Evolutionary conservation across 1,140 invertebrate species (phyloP).

Genomic region (Stratiolaelaps scimitus): DNA sequence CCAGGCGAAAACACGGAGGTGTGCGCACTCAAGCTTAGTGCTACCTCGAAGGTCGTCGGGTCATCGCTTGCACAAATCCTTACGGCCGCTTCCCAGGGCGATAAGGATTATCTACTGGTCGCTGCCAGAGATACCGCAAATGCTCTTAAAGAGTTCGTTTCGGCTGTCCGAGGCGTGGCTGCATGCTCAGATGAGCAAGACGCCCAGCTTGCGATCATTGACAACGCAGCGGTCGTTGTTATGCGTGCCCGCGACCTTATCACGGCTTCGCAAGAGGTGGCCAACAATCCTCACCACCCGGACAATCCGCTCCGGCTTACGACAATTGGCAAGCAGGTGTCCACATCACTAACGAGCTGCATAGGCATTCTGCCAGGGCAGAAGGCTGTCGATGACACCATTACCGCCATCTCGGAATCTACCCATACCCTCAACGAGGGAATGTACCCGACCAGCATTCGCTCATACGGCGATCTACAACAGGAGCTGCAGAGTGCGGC

Average conservation of each 20-base stretch:
- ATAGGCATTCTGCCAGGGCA: conserved; percentile 75
- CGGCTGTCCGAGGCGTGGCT: conserved; percentile 57
- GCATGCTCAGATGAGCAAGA: conserved; percentile 53
- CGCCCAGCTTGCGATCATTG: conserved; percentile 52
- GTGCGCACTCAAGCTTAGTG: conserved; percentile 56
- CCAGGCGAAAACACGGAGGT: conserved; percentile 73
- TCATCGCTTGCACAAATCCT: conserved; percentile 62
- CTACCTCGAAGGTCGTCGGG: conserved; percentile 53
- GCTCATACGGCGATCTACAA: conserved; percentile 69
- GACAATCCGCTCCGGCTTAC: conserved; percentile 50
- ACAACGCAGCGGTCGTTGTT: conserved; percentile 64
- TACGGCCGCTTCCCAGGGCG: conserved; percentile 67
- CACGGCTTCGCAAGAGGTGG: conserved; percentile 57
- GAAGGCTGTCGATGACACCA: conserved; percentile 71
- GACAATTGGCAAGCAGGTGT: conserved; percentile 45
- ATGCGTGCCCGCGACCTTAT: conserved; percentile 58
- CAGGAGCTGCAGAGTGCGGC: conserved; percentile 67
- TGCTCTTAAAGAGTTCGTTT: conserved; percentile 55
- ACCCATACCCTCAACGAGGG: conserved; percentile 57
- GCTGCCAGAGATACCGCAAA: conserved; percentile 66
- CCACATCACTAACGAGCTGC: conserved; percentile 46
- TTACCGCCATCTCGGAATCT: conserved; percentile 62
- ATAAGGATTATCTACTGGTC: conserved; percentile 66
- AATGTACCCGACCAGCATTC: conserved; percentile 20
- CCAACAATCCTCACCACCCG: conserved; percentile 50